Evolutionary conservation across 2,797 vertebrate species (phyloP), one percentile per base, ranked within the genome.

Genomic region (Cercopithecus diana): DNA sequence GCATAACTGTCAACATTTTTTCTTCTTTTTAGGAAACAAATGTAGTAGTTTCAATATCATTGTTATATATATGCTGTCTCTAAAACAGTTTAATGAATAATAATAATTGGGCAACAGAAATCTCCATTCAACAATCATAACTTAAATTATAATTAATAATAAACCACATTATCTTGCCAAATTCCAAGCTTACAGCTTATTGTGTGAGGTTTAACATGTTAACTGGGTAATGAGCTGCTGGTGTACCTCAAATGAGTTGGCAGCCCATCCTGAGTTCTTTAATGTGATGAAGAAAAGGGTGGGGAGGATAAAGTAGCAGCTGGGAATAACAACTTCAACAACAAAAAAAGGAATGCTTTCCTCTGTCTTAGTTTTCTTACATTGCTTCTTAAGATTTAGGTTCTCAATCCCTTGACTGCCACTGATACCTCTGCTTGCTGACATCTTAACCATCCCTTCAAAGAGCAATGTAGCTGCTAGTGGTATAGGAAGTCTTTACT

Each of bases 161-260:
- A 67, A 84, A 22, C 5, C 30, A 55, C 19, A 73, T 39, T 17
- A 64, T 84, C 28, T 80, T 89, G 79, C 48, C 52, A 85, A 96
- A 95, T 92, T 88, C 77, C 15, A 94, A 94, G 55, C 17, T 43
- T 70, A 90, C 19, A 86, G n/a, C 48, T 48, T 58, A 50, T 20
- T 95, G 67, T 82, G 57, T 86, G 67, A 93, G 87, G 41, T 30
- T 55, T 58, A 93, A 73, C n/a, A 70, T 93, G 67, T 93, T 82
- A 82, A 39, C 22, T 73, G 12, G 4, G 50, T 97, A 72, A 90
- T 33, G n/a, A 95, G 81, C 93, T 83, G 39, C 67, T 72, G 50
- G 76, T 77, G 43, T 4, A 88, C 28, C 50, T 67, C 61, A 4
- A 93, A 77, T 20, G 45, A 84, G 61, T 2, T 79, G 36, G 88